Base-by-base conservation (phyloP, 37 sponge, comb jelly and placozoan genomes). In the Beroe forskalii region DNA sequence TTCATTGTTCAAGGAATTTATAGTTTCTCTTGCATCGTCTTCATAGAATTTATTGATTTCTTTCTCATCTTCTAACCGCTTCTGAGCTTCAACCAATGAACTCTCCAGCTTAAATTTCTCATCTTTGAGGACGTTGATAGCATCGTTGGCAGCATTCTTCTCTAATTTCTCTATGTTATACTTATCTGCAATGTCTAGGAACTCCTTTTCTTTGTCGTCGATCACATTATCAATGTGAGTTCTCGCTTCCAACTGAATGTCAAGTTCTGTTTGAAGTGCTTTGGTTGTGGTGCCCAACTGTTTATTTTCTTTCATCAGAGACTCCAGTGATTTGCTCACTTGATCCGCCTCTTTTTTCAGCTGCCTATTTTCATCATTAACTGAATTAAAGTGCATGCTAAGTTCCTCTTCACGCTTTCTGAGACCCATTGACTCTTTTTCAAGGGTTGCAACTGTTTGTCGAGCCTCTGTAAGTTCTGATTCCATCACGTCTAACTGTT, bases 121-220 rank as follows among this genome's bases (percentile, higher is more conserved):
- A 1, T 44, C 86, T n/a, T 44, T 23, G 28, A 80, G 55, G 30
- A 25, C 23, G n/a, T 12, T 24, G 28, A 80, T 44, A 12, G 86
- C 40, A 9, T 80, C 55, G 25, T 80, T 41, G 12, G 86, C 86
- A n/a, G 86, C 55, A 20, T 80, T 23, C 4, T 27, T 41, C 30
- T 80, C 86, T 27, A 43, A 38, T n/a, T 44, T 80, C 28, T 80
- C 86, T 0, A 80, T 1, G 55, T 80, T 80, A 25, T 27, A 80
- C 44, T 41, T 44, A 25, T 80, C 86, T 6, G 44, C 86, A 20
- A 80, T 38, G 14, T 80, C 55, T 22, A 80, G 43, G 86, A 80
- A 80, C 55, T 39, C 43, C 28, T 44, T 80, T 80, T 80, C 86
- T 27, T 80, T 80, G 55, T 80, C 86, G 24, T 80, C 86, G 22